Evolutionary conservation across 2,113 vertebrate genomes (phyloP), one percentile per base, ranked within the genome.

Genomic region (Camelus bactrianus): DNA sequence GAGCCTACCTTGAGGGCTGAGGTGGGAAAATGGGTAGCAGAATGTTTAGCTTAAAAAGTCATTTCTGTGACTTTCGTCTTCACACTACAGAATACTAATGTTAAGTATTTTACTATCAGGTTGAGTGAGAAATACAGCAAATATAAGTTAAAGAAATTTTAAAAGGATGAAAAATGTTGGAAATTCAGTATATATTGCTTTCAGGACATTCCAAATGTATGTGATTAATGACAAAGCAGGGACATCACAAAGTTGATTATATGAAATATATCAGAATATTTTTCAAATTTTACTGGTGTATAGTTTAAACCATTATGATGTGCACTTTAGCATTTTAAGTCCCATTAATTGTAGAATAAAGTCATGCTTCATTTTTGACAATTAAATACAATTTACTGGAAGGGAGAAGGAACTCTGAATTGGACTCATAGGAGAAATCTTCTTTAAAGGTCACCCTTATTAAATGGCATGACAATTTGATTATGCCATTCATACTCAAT

Each of bases 381-480:
- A 64, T 95, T 97, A 98, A 98, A 73, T 86, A 86, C 91, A 97
- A 96, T 98, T 95, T 97, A 88, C 79, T 96, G 69, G 72, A 89
- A 50, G 73, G 87, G 52, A 96, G 75, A 94, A 56, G 93, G 28
- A 81, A 97, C 76, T 93, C 84, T 80, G 48, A 98, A 98, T 91
- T 96, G 20, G 38, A 84, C 77, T 97, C 91, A 89, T 81, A 87
- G 90, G 93, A 97, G 76, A 90, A 97, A 97, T 81, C 56, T 87
- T 96, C 94, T 97, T 90, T 97, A 98, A 98, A 98, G 97, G 97
- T 98, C 97, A 98, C 76, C 73, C 97, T 97, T 97, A 94, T 95
- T 96, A 98, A 98, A 97, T 82, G 82, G 84, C 56, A 96, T 92
- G 96, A 96, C 89, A 98, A 97, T 98, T 88, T 97, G 96, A 77